A percentile compares a stretch with the other conserved stretches of the same genome.
phyloP scores from a whole-genome alignment of 2,797 vertebrate genomes.

The Xiphorhynchus erythropygius region DNA sequence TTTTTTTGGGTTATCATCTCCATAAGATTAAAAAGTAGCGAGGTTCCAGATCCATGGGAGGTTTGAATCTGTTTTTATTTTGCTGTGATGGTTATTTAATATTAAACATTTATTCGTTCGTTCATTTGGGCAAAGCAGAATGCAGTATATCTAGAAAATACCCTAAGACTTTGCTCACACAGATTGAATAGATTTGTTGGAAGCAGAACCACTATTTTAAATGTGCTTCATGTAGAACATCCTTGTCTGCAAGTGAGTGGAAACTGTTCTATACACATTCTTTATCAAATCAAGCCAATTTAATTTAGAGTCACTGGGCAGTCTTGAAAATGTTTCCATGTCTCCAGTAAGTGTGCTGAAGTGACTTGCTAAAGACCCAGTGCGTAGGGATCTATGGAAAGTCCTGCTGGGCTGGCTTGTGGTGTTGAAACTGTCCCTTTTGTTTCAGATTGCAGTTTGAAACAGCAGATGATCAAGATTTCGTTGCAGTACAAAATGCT shows the following conservation, averaged over 20 bases:
- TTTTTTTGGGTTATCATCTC: not conserved
- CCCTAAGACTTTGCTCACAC: not conserved
- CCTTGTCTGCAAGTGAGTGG: not conserved
- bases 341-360: not conserved
- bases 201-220: not conserved
- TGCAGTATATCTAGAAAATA: not conserved
- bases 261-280: not conserved
- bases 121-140: not conserved
- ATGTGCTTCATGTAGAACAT: not conserved
- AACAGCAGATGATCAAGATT: constrained; percentile 80
- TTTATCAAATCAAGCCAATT: not conserved
- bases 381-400: fast-evolving
- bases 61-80: not conserved
- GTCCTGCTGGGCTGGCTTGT: fast-evolving
- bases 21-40: not conserved
- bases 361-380: not conserved
- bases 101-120: not conserved
- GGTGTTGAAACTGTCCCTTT: not conserved
- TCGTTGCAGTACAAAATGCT: constrained; percentile 83
- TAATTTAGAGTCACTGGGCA: not conserved
- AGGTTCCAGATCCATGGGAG: not conserved
- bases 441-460: constrained; percentile 77
- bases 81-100: not conserved
- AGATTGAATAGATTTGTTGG: not conserved
- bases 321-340: not conserved